A percentile compares a stretch with the other conserved stretches of the same genome.
Evolutionary conservation across 2,888 invertebrate genomes (phyloP).

Genomic region (Lithophane leautieri): DNA sequence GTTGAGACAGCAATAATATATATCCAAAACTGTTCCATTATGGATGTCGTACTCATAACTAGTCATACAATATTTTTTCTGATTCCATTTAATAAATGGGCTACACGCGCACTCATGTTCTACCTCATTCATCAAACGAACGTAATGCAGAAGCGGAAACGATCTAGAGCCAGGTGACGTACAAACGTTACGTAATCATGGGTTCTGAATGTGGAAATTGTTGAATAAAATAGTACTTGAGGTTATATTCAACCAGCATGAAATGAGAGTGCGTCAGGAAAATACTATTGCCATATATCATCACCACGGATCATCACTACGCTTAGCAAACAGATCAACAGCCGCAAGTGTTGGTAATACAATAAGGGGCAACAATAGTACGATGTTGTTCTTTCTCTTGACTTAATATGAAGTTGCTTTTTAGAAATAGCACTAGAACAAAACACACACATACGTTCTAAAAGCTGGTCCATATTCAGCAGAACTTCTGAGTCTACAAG

Average conservation of each 20-base stretch:
- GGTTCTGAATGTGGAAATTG: slow-evolving; percentile 26
- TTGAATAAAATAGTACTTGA: slow-evolving; percentile 37
- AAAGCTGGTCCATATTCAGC: background rate
- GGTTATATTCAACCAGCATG: slow-evolving; percentile 17
- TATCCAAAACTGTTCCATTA: background rate
- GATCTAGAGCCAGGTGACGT: slow-evolving; percentile 30
- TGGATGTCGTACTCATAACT: no score
- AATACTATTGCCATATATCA: slow-evolving; percentile 12
- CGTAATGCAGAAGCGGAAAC: slow-evolving; percentile 47
- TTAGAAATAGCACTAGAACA: background rate
- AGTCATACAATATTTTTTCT: slow-evolving; percentile 1
- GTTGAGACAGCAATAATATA: slow-evolving; percentile 5
- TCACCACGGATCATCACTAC: slow-evolving; percentile 17
- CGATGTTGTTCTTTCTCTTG: background rate
- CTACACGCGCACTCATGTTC: slow-evolving; percentile 6
- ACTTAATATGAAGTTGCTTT: background rate
- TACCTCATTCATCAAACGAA: slow-evolving; percentile 29
- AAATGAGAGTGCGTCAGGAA: slow-evolving; percentile 21
- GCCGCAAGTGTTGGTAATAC: slow-evolving; percentile 17
- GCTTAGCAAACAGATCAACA: slow-evolving; percentile 21
- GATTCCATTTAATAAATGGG: slow-evolving; percentile 15
- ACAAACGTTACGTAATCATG: slow-evolving; percentile 39
- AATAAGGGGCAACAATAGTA: background rate
- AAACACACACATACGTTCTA: background rate
- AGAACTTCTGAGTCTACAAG: background rate